Percentiles rank a stretch among this genome's conserved stretches.
Evolutionary conservation across 2,113 vertebrate genomes (phyloP).

Genomic region (Formicarius rufipectus): DNA sequence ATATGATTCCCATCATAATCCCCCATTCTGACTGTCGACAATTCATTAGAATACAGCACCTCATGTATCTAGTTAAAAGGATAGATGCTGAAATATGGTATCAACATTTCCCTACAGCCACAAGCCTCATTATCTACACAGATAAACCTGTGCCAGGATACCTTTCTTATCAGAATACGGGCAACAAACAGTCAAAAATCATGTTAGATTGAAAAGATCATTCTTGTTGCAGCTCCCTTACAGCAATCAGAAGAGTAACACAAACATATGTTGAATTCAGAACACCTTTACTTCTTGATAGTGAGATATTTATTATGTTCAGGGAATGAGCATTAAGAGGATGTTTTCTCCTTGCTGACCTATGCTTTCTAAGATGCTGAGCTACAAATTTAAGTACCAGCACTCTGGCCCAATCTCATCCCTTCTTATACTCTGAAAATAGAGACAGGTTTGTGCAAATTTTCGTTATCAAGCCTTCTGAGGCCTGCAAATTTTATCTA

Average conservation of each 20-base stretch:
- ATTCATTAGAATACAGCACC: neutral
- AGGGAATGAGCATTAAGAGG: neutral
- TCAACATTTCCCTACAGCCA: constrained; percentile 56
- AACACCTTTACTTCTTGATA: neutral
- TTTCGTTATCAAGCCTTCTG: neutral
- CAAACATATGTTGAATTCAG: neutral
- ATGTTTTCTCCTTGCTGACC: neutral
- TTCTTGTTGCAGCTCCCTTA: constrained; percentile 1
- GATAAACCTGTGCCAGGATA: constrained; percentile 58
- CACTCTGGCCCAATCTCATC: neutral
- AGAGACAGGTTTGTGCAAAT: neutral
- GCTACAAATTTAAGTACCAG: neutral
- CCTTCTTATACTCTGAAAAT: neutral
- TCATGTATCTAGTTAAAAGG: constrained; percentile 40
- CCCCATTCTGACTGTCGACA: neutral
- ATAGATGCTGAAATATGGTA: constrained; percentile 9
- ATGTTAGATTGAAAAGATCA: constrained; percentile 27
- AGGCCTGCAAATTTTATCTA: neutral
- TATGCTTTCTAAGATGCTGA: neutral
- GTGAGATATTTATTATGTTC: neutral
- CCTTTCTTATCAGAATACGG: constrained; percentile 54
- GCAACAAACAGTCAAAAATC: constrained; percentile 48
- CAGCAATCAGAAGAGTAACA: constrained; percentile 8
- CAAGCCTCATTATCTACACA: constrained; percentile 18
- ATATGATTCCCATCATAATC: neutral